These are phyloP conservation scores for Ricordea florida DNA, from an alignment of 92 coral and sea anemone genomes.

Conservation along the genomic window DNA sequence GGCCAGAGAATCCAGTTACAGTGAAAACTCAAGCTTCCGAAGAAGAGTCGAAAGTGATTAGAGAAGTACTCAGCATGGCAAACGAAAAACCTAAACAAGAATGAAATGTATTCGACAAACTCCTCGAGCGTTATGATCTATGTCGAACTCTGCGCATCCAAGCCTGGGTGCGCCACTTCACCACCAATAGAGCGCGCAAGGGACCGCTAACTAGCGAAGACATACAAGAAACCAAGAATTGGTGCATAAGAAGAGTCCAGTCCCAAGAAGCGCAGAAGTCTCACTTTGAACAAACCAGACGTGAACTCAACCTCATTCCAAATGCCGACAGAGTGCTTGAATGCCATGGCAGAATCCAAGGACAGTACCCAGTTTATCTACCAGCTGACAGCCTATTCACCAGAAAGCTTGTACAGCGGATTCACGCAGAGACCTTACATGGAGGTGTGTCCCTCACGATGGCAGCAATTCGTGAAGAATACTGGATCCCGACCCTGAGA, in stretches of 20 bases:
- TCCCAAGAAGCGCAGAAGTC: constrained; percentile 25
- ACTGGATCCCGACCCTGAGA: constrained; percentile 66
- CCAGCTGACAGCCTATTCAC: constrained; percentile 42
- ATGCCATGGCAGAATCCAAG: constrained; percentile 58
- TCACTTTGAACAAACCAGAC: constrained; percentile 38
- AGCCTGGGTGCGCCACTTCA: constrained; percentile 15
- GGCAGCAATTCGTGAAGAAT: constrained; percentile 62
- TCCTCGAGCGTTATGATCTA: background rate
- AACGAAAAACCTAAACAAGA: background rate
- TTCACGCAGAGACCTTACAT: constrained; percentile 57
- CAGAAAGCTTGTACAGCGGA: constrained; percentile 46
- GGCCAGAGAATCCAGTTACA: constrained; percentile 26
- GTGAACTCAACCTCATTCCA: constrained; percentile 15
- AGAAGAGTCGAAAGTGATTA: constrained; percentile 25
- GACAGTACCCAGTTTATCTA: constrained; percentile 32
- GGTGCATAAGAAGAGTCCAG: constrained; percentile 44
- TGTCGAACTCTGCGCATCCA: constrained; percentile 22
- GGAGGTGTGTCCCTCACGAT: constrained; percentile 61
- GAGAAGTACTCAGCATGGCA: constrained; percentile 19
- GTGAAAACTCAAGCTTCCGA: constrained; percentile 4
- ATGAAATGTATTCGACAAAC: background rate
- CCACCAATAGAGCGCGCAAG: background rate
- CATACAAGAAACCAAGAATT: constrained; percentile 14
- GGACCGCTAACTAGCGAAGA: constrained; percentile 61
- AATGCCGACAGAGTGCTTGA: constrained; percentile 34